phyloP scores from a whole-genome alignment of 2,113 vertebrate genomes.

The Oryzias melastigma region DNA sequence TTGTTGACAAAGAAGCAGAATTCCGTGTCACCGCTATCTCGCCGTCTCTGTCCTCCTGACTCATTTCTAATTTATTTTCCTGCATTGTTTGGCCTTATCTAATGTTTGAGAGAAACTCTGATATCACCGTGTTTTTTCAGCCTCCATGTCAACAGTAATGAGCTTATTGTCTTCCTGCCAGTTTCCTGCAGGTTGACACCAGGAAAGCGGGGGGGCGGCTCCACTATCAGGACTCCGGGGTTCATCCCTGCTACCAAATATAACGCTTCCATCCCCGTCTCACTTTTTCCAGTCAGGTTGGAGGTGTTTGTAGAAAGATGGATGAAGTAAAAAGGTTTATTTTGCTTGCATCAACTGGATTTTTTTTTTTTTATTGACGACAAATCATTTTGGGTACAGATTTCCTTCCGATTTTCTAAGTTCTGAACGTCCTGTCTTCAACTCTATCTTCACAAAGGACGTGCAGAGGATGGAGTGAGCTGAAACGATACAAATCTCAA shows the following conservation, averaged over 20 bases:
- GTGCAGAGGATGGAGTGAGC: neutral
- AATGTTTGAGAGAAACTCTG: conserved; percentile 28
- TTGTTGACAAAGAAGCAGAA: no score
- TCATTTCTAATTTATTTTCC: conserved; percentile 27
- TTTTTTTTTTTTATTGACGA: no score
- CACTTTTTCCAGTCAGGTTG: conserved; percentile 1
- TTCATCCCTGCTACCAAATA: conserved; percentile 18
- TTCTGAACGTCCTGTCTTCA: no score
- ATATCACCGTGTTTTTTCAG: conserved; percentile 21
- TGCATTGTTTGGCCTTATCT: conserved; percentile 35
- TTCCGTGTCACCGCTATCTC: no score
- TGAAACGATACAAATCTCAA: conserved; percentile 2
- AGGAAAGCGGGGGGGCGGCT: conserved; percentile 33
- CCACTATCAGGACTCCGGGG: conserved; percentile 23
- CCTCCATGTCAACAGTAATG: conserved; percentile 23
- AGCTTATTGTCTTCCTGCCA: conserved; percentile 32
- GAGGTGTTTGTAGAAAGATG: neutral
- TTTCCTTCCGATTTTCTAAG: no score
- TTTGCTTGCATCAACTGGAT: no score
- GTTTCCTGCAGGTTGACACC: conserved; percentile 35
- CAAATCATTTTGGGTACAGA: no score
- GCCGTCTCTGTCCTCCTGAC: conserved; percentile 13
- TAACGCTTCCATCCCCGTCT: conserved; percentile 10
- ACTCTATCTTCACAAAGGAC: no score
- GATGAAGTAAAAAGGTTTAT: no score